Percentiles rank a stretch among this genome's conserved stretches.
These are phyloP conservation scores for Cavia aperea DNA, from an alignment of 2,113 vertebrate species.

Conservation along the genomic window DNA sequence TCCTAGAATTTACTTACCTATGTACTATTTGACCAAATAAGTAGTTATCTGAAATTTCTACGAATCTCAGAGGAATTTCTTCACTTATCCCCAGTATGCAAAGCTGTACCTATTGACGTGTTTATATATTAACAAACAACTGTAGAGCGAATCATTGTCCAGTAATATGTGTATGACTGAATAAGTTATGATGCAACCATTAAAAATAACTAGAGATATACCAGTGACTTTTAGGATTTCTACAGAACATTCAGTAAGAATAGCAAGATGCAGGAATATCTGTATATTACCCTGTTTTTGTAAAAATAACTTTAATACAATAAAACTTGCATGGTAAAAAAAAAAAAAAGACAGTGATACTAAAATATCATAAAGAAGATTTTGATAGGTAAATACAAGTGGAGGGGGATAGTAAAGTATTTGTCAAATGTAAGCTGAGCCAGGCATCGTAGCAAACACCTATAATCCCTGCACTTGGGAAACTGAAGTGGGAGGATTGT, in stretches of 20 bases:
- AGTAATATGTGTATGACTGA: neutral
- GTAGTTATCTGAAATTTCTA: neutral
- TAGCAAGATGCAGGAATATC: neutral
- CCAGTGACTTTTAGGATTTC: neutral
- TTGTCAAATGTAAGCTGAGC: neutral
- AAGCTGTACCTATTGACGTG: neutral
- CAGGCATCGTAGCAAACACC: too few species aligned
- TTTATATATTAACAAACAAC: neutral
- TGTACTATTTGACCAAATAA: neutral
- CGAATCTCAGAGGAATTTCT: neutral
- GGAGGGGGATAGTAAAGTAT: neutral
- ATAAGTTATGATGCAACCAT: neutral
- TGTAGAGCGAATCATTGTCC: neutral
- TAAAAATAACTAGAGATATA: neutral
- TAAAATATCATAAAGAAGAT: neutral
- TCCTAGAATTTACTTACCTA: neutral
- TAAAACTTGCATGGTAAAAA: neutral
- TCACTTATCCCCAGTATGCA: neutral
- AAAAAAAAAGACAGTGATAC: neutral
- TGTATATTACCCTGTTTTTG: neutral
- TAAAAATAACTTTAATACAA: neutral
- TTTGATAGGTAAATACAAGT: conserved; percentile 2
- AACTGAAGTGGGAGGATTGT: too few species aligned
- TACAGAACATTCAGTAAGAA: neutral
- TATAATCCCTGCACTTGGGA: too few species aligned